Evolutionary conservation across 1,140 invertebrate genomes (phyloP).

Genomic region (Coelopa frigida): DNA sequence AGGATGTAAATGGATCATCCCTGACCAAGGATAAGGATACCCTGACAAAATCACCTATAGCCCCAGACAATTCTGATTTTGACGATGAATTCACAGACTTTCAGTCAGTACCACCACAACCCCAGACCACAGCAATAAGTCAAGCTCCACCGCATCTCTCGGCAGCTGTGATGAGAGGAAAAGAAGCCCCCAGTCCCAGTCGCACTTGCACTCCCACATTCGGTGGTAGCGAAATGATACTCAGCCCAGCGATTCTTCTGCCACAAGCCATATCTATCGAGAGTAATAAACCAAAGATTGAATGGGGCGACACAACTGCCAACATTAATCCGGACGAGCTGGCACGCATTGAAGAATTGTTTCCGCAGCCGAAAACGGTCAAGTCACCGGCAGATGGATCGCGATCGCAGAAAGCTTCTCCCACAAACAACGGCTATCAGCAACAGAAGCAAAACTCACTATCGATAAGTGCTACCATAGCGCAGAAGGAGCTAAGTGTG

Average conservation of each 20-base stretch:
- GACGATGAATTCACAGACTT: slow-evolving; percentile 39
- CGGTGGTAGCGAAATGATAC: slow-evolving; percentile 32
- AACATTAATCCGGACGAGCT: slow-evolving; percentile 58
- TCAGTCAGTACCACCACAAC: slow-evolving; percentile 30
- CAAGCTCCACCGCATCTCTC: not conserved
- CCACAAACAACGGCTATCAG: slow-evolving; percentile 5
- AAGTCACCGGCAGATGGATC: slow-evolving; percentile 23
- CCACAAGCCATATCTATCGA: slow-evolving; percentile 34
- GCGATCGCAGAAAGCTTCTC: slow-evolving; percentile 8
- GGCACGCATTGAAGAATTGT: slow-evolving; percentile 47
- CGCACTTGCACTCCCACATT: slow-evolving; percentile 25
- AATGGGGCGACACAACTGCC: slow-evolving; percentile 52
- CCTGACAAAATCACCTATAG: too few relatives aligned
- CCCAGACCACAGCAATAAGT: not conserved
- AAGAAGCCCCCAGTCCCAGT: slow-evolving; percentile 6
- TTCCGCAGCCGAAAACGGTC: slow-evolving; percentile 18
- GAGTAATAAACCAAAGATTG: slow-evolving; percentile 47
- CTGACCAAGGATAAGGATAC: too few relatives aligned
- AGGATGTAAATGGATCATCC: too few relatives aligned
- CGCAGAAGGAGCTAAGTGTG: slow-evolving; percentile 25
- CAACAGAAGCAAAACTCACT: slow-evolving; percentile 8
- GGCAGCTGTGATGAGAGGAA: slow-evolving; percentile 14
- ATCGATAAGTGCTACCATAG: slow-evolving; percentile 35
- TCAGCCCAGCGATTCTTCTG: slow-evolving; percentile 37
- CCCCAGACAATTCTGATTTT: not conserved